phyloP scores from a whole-genome alignment of 2,113 vertebrate genomes.

The rabbit (Oryctolagus cuniculus) region DNA sequence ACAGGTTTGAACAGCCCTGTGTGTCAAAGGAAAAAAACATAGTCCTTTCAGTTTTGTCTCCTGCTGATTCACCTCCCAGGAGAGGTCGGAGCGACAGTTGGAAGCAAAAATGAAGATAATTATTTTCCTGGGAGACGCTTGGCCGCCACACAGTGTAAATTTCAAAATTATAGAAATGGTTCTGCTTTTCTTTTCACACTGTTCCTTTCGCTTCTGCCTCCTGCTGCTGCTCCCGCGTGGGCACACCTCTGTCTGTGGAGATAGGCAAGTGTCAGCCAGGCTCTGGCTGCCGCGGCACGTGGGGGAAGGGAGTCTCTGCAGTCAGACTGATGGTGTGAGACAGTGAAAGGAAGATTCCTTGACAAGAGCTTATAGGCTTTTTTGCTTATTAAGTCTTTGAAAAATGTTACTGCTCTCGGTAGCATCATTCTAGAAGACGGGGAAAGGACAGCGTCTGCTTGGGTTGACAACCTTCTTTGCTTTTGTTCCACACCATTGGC shows the following conservation, averaged over 20 bases:
- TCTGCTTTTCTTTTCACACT: constrained; percentile 40
- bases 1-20: neutral
- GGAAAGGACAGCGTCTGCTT: constrained; percentile 18
- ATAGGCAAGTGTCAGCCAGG: neutral
- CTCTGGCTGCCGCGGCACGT: constrained; percentile 14
- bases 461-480: constrained; percentile 42
- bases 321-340: constrained; percentile 55
- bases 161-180: constrained; percentile 34
- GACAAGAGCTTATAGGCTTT: neutral
- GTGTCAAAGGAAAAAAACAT: constrained; percentile 39
- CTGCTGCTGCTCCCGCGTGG: neutral
- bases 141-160: neutral
- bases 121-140: constrained; percentile 46
- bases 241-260: constrained; percentile 47
- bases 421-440: constrained; percentile 49
- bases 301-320: neutral
- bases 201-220: constrained; percentile 8
- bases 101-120: constrained; percentile 56
- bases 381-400: constrained; percentile 70
- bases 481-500: constrained; percentile 70
- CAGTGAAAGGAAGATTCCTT: constrained; percentile 56
- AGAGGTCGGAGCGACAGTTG: constrained; percentile 4
- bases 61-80: constrained; percentile 38
- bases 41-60: constrained; percentile 49
- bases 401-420: constrained; percentile 22